Conservation (phyloP, 2,888 invertebrate genomes). For the Drosophila neotestacea region DNA sequence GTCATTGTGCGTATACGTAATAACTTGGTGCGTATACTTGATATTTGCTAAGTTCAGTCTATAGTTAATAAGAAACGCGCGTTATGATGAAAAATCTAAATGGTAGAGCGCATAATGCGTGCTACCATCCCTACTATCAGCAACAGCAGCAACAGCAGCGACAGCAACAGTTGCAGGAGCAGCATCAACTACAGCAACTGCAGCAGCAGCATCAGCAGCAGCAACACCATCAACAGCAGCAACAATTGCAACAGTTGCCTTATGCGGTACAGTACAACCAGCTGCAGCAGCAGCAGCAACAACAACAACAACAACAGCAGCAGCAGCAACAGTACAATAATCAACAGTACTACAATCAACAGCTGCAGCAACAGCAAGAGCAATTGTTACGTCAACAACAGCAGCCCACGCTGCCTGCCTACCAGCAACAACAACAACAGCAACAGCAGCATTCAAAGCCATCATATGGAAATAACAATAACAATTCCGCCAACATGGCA, state of each 20-base stretch:
- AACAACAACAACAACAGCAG: constrained; percentile 36
- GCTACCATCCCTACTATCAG: constrained; percentile 75
- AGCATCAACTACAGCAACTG: constrained; percentile 42
- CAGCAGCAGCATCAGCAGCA: constrained; percentile 34
- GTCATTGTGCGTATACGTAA: constrained; percentile 69
- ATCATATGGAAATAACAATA: constrained; percentile 45
- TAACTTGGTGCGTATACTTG: constrained; percentile 63
- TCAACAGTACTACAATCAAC: constrained; percentile 33
- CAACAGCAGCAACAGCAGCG: constrained; percentile 62
- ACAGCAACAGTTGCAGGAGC: constrained; percentile 48
- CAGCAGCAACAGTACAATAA: constrained; percentile 25
- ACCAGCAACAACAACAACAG: constrained; percentile 62
- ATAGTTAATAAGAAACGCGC: constrained; percentile 39
- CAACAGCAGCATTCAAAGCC: constrained; percentile 49
- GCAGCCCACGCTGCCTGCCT: constrained; percentile 61
- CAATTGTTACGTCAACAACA: constrained; percentile 65
- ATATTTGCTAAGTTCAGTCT: constrained; percentile 54
- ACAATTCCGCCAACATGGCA: constrained; percentile 47
- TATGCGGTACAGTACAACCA: constrained; percentile 42
- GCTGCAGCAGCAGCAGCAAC: constrained; percentile 51
- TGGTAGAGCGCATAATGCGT: constrained; percentile 79
- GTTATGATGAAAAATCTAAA: constrained; percentile 79
- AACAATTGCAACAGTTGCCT: constrained; percentile 31
- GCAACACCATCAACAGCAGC: constrained; percentile 33
- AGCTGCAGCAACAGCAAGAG: constrained; percentile 53